Percentiles rank a stretch among this genome's conserved stretches.
Conservation (phyloP, 2,888 invertebrate genomes). For the Alcis repandata region DNA sequence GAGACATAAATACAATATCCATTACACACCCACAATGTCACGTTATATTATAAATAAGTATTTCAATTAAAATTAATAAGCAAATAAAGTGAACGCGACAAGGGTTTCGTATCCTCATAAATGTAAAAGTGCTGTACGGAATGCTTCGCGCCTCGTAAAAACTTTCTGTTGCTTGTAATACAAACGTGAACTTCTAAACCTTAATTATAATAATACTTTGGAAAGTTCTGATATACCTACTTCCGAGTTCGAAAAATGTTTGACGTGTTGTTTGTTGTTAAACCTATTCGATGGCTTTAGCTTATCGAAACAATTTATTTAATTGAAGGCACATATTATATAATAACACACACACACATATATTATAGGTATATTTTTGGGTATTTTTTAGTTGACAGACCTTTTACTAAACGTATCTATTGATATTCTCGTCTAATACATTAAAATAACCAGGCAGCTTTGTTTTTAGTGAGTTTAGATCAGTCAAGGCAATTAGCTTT, state of each 20-base stretch:
- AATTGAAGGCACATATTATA: no score
- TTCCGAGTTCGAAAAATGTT: neutral
- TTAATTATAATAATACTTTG: constrained; percentile 41
- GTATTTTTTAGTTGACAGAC: no score
- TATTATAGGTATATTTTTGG: no score
- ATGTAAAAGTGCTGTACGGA: constrained; percentile 43
- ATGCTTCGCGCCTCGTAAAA: constrained; percentile 43
- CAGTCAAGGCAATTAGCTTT: no score
- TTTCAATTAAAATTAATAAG: constrained; percentile 40
- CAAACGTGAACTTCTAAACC: constrained; percentile 40
- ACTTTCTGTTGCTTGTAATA: constrained; percentile 42
- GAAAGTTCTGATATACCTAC: neutral
- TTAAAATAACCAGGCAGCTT: no score
- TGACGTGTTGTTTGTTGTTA: no score
- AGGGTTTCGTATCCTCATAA: constrained; percentile 41
- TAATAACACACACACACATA: no score
- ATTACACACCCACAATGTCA: neutral
- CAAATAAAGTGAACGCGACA: constrained; percentile 42
- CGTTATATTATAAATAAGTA: constrained; percentile 23
- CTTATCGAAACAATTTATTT: no score
- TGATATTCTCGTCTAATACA: no score
- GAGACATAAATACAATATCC: neutral
- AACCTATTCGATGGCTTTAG: no score
- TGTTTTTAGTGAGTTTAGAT: no score
- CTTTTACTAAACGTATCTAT: no score